Percentiles rank a stretch among this genome's conserved stretches.
Evolutionary conservation across 2,797 vertebrate genomes (phyloP).

Genomic region (Chloroceryle inda): DNA sequence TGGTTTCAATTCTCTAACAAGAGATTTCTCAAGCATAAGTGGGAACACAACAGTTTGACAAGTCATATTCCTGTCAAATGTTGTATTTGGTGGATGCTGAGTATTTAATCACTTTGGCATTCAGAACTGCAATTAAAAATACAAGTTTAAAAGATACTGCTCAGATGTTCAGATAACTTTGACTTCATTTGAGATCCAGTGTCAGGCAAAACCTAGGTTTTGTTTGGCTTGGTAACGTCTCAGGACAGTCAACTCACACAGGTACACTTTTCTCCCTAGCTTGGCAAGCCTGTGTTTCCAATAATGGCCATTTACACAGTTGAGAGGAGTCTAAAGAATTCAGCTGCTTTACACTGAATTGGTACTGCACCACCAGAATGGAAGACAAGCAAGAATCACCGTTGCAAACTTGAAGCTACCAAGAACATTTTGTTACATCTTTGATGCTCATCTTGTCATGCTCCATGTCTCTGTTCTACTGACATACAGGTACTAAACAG

Average conservation of each 20-base stretch:
- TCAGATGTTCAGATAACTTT: not conserved
- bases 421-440: not conserved
- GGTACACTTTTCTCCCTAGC: not conserved
- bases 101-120: not conserved
- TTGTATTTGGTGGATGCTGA: not conserved
- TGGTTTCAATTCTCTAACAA: not conserved
- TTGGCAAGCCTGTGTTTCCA: not conserved
- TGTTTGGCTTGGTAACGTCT: not conserved
- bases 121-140: not conserved
- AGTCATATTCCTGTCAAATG: not conserved
- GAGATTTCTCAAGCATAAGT: not conserved
- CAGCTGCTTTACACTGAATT: not conserved
- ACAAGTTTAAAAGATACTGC: not conserved
- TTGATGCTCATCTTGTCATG: not conserved
- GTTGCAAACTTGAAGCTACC: not conserved
- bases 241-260: not conserved
- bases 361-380: not conserved
- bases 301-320: not conserved
- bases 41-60: not conserved
- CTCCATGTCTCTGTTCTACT: not conserved
- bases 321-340: not conserved
- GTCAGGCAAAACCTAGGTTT: not conserved
- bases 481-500: not conserved
- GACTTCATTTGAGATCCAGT: not conserved
- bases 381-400: not conserved